Evolutionary conservation across 2,888 invertebrate genomes (phyloP).

Genomic region (Seladonia tumulorum): DNA sequence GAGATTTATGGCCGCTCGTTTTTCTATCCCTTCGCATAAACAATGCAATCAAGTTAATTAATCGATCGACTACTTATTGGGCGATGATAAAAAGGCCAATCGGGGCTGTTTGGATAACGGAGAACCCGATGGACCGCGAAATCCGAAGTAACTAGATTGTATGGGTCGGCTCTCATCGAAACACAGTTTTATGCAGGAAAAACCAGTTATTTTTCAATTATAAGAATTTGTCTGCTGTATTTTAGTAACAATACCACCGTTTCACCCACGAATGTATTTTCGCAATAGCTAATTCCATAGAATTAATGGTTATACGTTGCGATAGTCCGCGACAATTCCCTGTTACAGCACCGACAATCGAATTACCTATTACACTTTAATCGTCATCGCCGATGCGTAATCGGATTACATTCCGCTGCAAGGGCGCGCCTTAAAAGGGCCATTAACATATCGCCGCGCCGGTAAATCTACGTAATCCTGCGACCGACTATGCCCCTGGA

Average conservation of each 20-base stretch:
- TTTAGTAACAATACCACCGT: neutral
- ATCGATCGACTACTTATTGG: constrained; percentile 41
- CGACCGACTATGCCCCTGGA: neutral
- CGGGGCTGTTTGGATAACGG: neutral
- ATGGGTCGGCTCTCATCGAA: neutral
- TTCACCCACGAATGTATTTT: neutral
- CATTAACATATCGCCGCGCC: constrained; percentile 4
- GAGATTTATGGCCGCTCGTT: constrained; percentile 39
- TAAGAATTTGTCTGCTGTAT: neutral
- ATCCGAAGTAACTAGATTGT: neutral
- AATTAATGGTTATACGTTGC: too few relatives aligned
- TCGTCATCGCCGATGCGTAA: neutral
- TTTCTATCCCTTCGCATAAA: constrained; percentile 27
- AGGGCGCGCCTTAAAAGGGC: neutral
- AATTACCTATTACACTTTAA: neutral
- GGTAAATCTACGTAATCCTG: neutral
- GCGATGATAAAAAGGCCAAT: constrained; percentile 24
- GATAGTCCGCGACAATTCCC: neutral
- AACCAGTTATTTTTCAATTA: neutral
- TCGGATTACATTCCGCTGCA: neutral
- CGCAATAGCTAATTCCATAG: neutral
- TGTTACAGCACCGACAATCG: neutral
- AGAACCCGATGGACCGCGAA: neutral
- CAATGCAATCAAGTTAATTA: constrained; percentile 49
- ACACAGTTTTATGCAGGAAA: neutral